phyloP scores from a whole-genome alignment of 2,888 invertebrate species.

The Drosophila subsilvestris region DNA sequence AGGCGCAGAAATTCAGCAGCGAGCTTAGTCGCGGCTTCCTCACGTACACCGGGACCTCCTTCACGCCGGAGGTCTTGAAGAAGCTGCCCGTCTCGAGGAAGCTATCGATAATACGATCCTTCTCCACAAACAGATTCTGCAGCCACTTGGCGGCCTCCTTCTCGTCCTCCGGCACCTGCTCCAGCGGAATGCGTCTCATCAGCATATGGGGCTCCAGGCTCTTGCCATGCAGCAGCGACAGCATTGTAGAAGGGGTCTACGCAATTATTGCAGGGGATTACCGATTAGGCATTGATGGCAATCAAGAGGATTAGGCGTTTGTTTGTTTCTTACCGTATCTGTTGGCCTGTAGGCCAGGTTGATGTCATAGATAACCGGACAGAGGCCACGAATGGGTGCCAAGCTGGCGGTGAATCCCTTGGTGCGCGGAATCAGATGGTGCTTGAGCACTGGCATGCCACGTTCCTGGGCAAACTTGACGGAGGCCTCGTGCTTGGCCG shows the following conservation, averaged over 20 bases:
- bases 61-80: slow-evolving; percentile 90
- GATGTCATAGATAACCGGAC: slow-evolving; percentile 93
- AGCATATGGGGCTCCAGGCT: slow-evolving; percentile 90
- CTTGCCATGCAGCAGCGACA: slow-evolving; percentile 90
- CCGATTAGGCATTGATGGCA: background rate
- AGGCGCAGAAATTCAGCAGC: slow-evolving; percentile 89
- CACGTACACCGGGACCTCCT: slow-evolving; percentile 86
- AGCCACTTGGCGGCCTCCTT: slow-evolving; percentile 92
- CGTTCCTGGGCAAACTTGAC: slow-evolving; percentile 94
- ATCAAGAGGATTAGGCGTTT: background rate
- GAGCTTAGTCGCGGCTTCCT: slow-evolving; percentile 87
- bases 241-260: slow-evolving; percentile 90
- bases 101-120: slow-evolving; percentile 87
- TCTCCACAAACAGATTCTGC: slow-evolving; percentile 91
- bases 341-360: slow-evolving; percentile 89
- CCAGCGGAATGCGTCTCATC: slow-evolving; percentile 92
- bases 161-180: slow-evolving; percentile 89
- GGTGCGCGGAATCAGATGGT: slow-evolving; percentile 97
- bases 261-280: slow-evolving; percentile 9
- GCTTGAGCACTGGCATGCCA: slow-evolving; percentile 92
- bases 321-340: slow-evolving; percentile 84
- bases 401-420: slow-evolving; percentile 96
- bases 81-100: slow-evolving; percentile 88
- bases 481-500: slow-evolving; percentile 93
- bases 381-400: slow-evolving; percentile 91